A percentile compares a stretch with the other conserved stretches of the same genome.
Conservation (phyloP, 2,113 vertebrate genomes). For the Spizaetus ornatus region DNA sequence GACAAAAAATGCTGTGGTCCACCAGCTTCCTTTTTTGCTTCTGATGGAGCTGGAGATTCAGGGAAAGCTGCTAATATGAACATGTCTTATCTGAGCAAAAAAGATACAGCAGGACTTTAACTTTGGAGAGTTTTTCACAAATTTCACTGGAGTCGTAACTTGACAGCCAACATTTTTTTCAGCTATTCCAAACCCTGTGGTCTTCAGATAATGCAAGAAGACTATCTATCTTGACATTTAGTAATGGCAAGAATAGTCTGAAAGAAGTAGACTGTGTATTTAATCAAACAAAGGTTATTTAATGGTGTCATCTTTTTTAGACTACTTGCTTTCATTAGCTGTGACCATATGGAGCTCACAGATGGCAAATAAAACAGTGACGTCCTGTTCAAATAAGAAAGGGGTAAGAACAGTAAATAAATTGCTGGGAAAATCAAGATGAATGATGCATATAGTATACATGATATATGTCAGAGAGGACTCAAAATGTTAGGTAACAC, state of each 20-base stretch:
- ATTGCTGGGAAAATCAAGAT: slow-evolving; percentile 39
- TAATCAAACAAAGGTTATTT: slow-evolving; percentile 56
- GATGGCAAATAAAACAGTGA: slow-evolving; percentile 69
- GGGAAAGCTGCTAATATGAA: neutral
- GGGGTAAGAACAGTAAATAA: slow-evolving; percentile 56
- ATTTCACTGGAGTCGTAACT: neutral
- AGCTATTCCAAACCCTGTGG: neutral
- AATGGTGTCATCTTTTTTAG: slow-evolving; percentile 55
- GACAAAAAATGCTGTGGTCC: neutral
- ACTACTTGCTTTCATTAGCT: slow-evolving; percentile 62
- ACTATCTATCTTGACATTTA: slow-evolving; percentile 23
- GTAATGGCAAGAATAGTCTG: neutral
- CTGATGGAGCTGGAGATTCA: neutral
- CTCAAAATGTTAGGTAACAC: neutral
- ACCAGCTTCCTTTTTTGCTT: neutral
- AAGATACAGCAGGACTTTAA: neutral
- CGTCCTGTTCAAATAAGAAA: slow-evolving; percentile 46
- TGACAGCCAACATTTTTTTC: neutral
- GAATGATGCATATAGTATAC: slow-evolving; percentile 25
- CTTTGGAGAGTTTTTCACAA: neutral
- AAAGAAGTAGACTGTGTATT: slow-evolving; percentile 37
- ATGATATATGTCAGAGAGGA: neutral
- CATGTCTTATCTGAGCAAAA: neutral
- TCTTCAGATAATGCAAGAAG: neutral
- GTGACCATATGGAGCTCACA: slow-evolving; percentile 70